Conservation (phyloP, 2,888 invertebrate genomes). For the Darwinula stevensoni region DNA sequence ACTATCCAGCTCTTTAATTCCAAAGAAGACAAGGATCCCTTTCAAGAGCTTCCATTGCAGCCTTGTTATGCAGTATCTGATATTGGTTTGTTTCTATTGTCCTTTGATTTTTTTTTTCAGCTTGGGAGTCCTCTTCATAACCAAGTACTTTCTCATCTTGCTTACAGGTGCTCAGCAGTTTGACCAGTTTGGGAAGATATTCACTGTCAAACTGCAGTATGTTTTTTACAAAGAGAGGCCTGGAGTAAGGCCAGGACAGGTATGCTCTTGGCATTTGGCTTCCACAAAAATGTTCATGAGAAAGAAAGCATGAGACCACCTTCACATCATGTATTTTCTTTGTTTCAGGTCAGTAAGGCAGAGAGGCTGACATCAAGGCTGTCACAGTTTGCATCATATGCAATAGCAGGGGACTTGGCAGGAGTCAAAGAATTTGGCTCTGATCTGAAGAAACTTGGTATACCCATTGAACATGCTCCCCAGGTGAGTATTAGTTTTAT, state of each 20-base stretch:
- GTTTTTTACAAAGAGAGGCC: conserved; percentile 94
- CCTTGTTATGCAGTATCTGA: conserved; percentile 86
- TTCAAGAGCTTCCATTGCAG: conserved; percentile 77
- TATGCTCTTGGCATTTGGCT: too few relatives aligned
- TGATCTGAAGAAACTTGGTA: conserved; percentile 64
- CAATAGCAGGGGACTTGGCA: conserved; percentile 73
- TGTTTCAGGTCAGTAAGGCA: conserved; percentile 23
- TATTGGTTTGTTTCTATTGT: conserved; percentile 21
- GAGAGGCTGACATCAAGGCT: conserved; percentile 66
- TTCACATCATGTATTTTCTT: too few relatives aligned
- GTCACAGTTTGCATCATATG: conserved; percentile 74
- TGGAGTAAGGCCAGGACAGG: conserved; percentile 75
- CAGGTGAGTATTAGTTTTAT: conserved; percentile 24
- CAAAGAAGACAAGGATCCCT: conserved; percentile 57
- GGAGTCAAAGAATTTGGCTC: conserved; percentile 78
- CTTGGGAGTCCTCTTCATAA: too few relatives aligned
- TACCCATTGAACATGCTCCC: conserved; percentile 90
- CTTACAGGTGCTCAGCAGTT: conserved; percentile 73
- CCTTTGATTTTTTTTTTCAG: too few relatives aligned
- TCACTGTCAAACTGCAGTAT: conserved; percentile 87
- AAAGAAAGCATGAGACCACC: too few relatives aligned
- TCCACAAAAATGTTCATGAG: too few relatives aligned
- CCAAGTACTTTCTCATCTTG: conserved; percentile 7
- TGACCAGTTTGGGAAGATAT: conserved; percentile 96
- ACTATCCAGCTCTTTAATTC: conserved; percentile 58